Evolutionary conservation across 2,888 invertebrate species (phyloP), one percentile per base, ranked within the genome.

Genomic region (Lasioglossum morio): DNA sequence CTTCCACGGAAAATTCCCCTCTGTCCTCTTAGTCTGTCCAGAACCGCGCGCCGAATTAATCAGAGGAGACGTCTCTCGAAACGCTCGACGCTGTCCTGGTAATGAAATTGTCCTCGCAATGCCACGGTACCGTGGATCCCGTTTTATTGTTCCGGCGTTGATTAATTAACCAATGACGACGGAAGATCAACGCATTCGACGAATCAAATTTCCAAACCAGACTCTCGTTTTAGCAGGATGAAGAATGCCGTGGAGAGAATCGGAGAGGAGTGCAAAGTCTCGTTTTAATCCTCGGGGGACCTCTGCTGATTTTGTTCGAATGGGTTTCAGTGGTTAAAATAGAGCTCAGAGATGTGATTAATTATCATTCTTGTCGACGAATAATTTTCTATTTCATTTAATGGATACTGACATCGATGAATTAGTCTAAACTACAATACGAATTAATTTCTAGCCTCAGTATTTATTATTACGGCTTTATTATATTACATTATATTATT

Each of bases 71-170:
- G 92, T 89, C 81, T 85, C 79, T 86, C 84, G 84, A 89, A 92
- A 92, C 88, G 76, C 87, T 82, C 72, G 72, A 46, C 77, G 79
- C 76, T 66, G 66, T 66, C 66, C 34, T 60, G 63, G 87, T 92
- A 92, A 92, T 91, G 90, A 92, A 92, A 92, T 91, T 91, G 92
- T 88, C 89, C 81, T 76, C 60, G 70, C 85, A n/a, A 53, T n/a
- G 53, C 77, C 57, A 86, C 88, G 89, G 88, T 91, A 84, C 76
- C 48, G 37, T 30, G 78, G 72, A 80, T 77, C 57, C 27, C 69
- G 79, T 53, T 87, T 63, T 88, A 89, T 92, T 90, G 88, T 90
- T 86, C 86, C 78, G 34, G 72, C 69, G 75, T 27, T 88, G 91
- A 92, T 92, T 92, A 91, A 90, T 92, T 92, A 89, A 88, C 82